These are phyloP conservation scores for Cotesia vestalis DNA, from an alignment of 1,140 invertebrate genomes.

Conservation along the genomic window DNA sequence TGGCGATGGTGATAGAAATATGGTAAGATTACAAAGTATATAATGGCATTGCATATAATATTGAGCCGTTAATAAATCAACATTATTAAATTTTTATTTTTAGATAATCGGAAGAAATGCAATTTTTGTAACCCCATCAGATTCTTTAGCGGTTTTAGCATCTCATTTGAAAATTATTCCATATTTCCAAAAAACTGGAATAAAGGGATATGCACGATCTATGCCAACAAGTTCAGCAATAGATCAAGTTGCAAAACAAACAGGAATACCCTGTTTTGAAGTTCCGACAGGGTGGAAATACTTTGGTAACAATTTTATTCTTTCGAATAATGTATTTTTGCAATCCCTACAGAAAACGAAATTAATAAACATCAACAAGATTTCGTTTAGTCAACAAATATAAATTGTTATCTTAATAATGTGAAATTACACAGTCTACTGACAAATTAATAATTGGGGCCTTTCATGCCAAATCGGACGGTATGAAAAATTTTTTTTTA, in stretches of 20 bases:
- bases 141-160: conserved; percentile 95
- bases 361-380: too few relatives aligned
- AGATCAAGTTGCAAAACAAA: conserved; percentile 86
- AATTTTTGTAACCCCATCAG: conserved; percentile 98
- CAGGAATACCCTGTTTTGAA: conserved; percentile 86
- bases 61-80: conserved; percentile 1
- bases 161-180: conserved; percentile 92
- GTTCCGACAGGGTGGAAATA: conserved; percentile 97
- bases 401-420: too few relatives aligned
- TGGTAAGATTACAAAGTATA: conserved; percentile 49
- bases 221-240: conserved; percentile 99
- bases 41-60: neutral
- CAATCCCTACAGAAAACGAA: too few relatives aligned
- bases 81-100: conserved; percentile 19
- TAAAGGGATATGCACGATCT: conserved; percentile 93
- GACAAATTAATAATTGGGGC: too few relatives aligned
- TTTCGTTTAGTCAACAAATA: too few relatives aligned
- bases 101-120: conserved; percentile 92
- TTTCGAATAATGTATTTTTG: neutral
- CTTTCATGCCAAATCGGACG: too few relatives aligned
- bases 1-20: conserved; percentile 85
- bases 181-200: conserved; percentile 88
- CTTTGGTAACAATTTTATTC: conserved; percentile 66
- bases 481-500: too few relatives aligned
- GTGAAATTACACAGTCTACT: too few relatives aligned